These are phyloP conservation scores for Trinectes maculatus DNA, from an alignment of 2,113 vertebrate genomes.

Conservation along the genomic window DNA sequence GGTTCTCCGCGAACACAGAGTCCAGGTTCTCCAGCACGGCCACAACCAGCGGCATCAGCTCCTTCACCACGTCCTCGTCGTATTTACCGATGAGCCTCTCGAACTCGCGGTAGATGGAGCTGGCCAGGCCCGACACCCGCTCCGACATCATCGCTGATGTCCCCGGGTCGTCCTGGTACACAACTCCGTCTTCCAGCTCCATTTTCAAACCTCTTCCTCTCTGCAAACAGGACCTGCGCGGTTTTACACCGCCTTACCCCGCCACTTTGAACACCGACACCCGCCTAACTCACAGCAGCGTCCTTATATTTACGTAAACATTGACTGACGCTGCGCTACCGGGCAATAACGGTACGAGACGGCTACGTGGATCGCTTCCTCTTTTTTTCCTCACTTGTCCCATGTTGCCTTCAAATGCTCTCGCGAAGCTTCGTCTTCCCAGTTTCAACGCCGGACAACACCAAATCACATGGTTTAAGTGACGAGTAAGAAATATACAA, in stretches of 20 bases:
- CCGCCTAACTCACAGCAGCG: background rate
- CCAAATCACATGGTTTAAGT: background rate
- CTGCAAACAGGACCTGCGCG: constrained; percentile 38
- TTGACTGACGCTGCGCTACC: constrained; percentile 33
- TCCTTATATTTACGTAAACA: constrained; percentile 42
- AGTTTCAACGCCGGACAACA: rapidly evolving
- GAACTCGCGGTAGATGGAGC: constrained; percentile 97
- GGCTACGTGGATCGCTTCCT: constrained; percentile 74
- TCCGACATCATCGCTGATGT: constrained; percentile 96
- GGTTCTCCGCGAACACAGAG: constrained; percentile 95
- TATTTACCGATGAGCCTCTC: constrained; percentile 95
- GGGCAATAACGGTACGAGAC: constrained; percentile 51
- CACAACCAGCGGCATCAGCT: constrained; percentile 97
- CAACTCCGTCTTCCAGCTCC: constrained; percentile 91
- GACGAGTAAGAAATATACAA: no score
- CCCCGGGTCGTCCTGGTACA: constrained; percentile 96
- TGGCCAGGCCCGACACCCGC: constrained; percentile 95
- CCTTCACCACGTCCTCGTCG: constrained; percentile 96
- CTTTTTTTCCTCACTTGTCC: constrained; percentile 57
- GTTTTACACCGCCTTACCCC: constrained; percentile 25
- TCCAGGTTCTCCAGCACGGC: constrained; percentile 97
- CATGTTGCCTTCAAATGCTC: constrained; percentile 61
- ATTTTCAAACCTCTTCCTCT: constrained; percentile 67
- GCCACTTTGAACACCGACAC: constrained; percentile 47
- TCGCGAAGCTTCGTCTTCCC: background rate